Base-by-base conservation (phyloP, 2,888 invertebrate genomes). In the Bellardia bayeri region DNA sequence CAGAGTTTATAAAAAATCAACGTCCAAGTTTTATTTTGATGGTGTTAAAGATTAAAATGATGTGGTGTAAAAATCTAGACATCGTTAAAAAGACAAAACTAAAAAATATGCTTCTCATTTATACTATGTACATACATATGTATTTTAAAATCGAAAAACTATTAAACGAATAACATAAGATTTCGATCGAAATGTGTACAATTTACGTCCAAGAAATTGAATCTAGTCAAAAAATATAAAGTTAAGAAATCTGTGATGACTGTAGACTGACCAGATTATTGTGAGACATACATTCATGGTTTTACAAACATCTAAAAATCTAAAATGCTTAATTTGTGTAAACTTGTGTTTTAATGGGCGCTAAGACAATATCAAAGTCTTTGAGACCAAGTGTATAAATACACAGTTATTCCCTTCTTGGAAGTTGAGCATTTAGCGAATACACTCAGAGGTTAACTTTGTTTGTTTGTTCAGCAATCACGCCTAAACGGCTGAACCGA, bases 41-140 rank as follows among this genome's bases (percentile, higher is more conserved):
- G 85, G 74, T 83, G 87, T 80, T 79, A 63, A 76, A 81, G 82
- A 87, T 87, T 88, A 80, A 14, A 78, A 69, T 66, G 64, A 81
- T 75, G 75, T 81, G 82, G 76, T 85, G 75, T 79, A 82, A 76
- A 81, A 87, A 74, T 71, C 45, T 79, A 79, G 86, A 86, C 89
- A 79, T 82, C 75, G 58, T 66, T 30, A 84, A 69, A 58, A 54
- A 49, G 56, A 56, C 56, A 16, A 23, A 56, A 56, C 61, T 1
- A 2, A 33, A 75, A 54, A 66, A 2, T 6, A 9, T 51, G 13
- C 61, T 16, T 23, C 13, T 13, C 63, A 30, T 16, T 23, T 42
- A 51, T 8, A 74, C 23, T 23, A 23, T 23, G n/a, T n/a, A n/a
- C n/a, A n/a, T n/a, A n/a, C n/a, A n/a, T n/a, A n/a, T 23, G 23